A percentile compares a stretch with the other conserved stretches of the same genome.
Evolutionary conservation across 2,797 vertebrate species (phyloP).

Genomic region (Sus cebifrons): DNA sequence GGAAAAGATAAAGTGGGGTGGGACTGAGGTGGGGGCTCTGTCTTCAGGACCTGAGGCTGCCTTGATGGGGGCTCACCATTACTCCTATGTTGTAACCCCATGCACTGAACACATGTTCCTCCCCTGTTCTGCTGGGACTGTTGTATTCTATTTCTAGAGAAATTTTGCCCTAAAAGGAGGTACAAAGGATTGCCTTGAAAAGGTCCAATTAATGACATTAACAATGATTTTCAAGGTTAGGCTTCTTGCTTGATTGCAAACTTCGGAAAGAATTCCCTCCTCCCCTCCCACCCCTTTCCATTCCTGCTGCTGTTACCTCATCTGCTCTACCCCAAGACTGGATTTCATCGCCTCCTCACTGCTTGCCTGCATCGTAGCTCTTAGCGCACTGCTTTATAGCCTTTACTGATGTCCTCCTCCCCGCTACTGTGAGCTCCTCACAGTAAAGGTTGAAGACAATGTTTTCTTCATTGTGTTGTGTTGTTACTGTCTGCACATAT

Average conservation of each 20-base stretch:
- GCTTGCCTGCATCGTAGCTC: background rate
- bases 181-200: background rate
- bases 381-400: background rate
- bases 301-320: background rate
- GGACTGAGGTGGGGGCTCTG: background rate
- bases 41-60: background rate
- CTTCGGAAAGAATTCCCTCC: background rate
- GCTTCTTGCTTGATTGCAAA: background rate
- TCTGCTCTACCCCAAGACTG: background rate
- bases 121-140: too few species aligned
- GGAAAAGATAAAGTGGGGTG: background rate
- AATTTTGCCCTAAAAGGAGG: background rate
- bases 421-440: background rate
- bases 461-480: background rate
- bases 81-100: too few species aligned
- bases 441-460: background rate
- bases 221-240: background rate
- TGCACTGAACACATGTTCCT: rapidly evolving
- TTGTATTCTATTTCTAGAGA: background rate
- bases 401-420: background rate
- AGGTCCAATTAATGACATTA: background rate
- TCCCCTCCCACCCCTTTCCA: background rate
- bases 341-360: background rate
- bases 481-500: background rate
- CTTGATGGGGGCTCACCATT: background rate